Conservation (phyloP, 1,140 invertebrate species). For the Lanistes nyassanus region DNA sequence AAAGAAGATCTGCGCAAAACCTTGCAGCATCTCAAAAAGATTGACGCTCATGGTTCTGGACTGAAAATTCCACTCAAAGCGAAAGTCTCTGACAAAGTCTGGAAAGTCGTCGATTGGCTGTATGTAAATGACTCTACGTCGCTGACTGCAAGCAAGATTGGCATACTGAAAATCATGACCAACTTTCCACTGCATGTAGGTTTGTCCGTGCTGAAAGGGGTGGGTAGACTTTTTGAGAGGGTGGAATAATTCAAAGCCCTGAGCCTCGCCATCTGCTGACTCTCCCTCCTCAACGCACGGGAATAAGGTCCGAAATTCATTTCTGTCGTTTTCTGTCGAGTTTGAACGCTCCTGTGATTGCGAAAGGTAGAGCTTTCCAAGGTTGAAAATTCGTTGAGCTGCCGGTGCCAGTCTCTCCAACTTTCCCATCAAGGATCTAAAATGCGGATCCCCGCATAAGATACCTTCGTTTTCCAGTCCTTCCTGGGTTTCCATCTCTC, state of each 20-base stretch:
- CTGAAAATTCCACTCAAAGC: slow-evolving; percentile 17
- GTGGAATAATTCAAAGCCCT: slow-evolving; percentile 13
- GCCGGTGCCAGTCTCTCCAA: slow-evolving; percentile 29
- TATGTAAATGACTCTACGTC: slow-evolving; percentile 48
- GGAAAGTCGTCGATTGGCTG: slow-evolving; percentile 52
- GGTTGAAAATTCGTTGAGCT: slow-evolving; percentile 29
- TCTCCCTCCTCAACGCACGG: background rate
- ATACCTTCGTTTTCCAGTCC: no score
- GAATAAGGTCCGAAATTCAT: slow-evolving; percentile 7
- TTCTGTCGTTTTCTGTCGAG: slow-evolving; percentile 1
- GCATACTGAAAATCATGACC: slow-evolving; percentile 38
- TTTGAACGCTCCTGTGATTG: background rate
- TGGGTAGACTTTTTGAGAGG: slow-evolving; percentile 30
- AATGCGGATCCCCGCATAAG: background rate
- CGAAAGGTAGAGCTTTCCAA: slow-evolving; percentile 31
- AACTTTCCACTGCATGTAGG: slow-evolving; percentile 50
- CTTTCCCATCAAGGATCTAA: slow-evolving; percentile 28
- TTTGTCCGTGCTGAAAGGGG: slow-evolving; percentile 41
- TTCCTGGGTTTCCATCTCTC: no score
- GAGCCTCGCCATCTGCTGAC: background rate
- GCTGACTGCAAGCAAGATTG: slow-evolving; percentile 30
- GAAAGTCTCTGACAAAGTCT: slow-evolving; percentile 46
- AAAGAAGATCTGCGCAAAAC: slow-evolving; percentile 50
- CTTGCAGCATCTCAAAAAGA: slow-evolving; percentile 44
- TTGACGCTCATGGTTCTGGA: slow-evolving; percentile 22